phyloP scores from a whole-genome alignment of 2,113 vertebrate species.

The Xyrauchen texanus region DNA sequence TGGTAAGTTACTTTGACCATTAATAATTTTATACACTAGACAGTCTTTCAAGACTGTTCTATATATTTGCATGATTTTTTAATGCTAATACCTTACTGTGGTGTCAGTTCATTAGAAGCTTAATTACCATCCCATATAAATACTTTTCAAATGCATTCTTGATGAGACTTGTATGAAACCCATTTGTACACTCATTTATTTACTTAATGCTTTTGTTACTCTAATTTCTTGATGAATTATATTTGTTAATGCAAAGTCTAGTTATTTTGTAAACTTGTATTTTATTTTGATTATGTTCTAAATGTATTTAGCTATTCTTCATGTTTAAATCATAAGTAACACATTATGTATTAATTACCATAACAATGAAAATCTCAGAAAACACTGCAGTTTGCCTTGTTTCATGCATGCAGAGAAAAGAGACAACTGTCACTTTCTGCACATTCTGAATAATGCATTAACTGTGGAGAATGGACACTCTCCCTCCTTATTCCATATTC shows the following conservation, averaged over 20 bases:
- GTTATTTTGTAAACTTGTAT: too few relatives aligned
- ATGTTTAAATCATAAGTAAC: constrained; percentile 28
- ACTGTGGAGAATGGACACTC: constrained; percentile 13
- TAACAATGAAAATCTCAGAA: constrained; percentile 32
- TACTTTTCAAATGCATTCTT: background rate
- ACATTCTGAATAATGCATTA: constrained; percentile 50
- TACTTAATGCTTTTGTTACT: background rate
- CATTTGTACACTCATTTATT: background rate
- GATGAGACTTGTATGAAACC: background rate
- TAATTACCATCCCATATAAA: constrained; percentile 8
- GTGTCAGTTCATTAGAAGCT: background rate
- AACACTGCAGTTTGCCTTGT: constrained; percentile 2
- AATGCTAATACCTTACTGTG: background rate
- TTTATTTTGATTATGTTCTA: too few relatives aligned
- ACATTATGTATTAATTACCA: constrained; percentile 37
- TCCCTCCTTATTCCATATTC: constrained; percentile 10
- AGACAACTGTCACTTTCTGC: constrained; percentile 15
- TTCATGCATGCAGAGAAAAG: constrained; percentile 12
- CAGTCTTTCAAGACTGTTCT: background rate
- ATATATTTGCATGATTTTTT: background rate
- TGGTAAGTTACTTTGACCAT: too few relatives aligned
- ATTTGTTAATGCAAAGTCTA: background rate
- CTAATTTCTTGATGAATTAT: background rate
- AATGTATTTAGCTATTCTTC: background rate
- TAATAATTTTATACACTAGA: background rate